Conservation (phyloP, 2,113 vertebrate genomes). For the Lepidothrix coronata region DNA sequence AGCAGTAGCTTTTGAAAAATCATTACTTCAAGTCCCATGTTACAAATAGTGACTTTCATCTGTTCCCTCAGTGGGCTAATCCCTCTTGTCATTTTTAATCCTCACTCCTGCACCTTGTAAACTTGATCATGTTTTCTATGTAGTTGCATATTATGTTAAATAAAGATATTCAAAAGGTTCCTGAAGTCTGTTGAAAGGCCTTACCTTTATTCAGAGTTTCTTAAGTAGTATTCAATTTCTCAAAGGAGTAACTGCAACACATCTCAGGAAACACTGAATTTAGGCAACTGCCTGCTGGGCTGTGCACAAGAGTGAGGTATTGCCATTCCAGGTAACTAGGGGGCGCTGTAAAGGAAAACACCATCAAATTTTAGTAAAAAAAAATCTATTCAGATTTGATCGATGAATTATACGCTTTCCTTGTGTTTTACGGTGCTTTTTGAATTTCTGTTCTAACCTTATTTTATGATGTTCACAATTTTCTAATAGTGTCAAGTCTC, state of each 20-base stretch:
- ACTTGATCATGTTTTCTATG: background rate
- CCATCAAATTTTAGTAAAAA: background rate
- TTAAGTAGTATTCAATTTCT: constrained; percentile 6
- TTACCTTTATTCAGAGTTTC: background rate
- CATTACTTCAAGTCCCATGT: constrained; percentile 9
- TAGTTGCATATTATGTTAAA: background rate
- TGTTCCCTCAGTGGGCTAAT: constrained; percentile 18
- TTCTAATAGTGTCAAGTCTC: background rate
- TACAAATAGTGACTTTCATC: constrained; percentile 21
- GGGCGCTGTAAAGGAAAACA: background rate
- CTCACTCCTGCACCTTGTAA: background rate
- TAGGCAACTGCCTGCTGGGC: background rate
- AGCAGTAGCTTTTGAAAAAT: constrained; percentile 2
- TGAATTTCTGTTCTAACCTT: background rate
- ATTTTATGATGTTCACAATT: background rate
- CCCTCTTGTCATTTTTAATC: constrained; percentile 31
- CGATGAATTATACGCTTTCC: background rate
- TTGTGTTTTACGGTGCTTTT: background rate
- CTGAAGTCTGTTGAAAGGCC: background rate
- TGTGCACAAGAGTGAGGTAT: background rate
- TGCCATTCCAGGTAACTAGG: background rate
- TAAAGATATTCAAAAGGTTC: background rate
- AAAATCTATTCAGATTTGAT: background rate
- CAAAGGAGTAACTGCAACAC: background rate
- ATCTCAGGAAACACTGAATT: background rate